Base-by-base conservation (phyloP, 2,888 invertebrate species). In the Mesoligia furuncula region DNA sequence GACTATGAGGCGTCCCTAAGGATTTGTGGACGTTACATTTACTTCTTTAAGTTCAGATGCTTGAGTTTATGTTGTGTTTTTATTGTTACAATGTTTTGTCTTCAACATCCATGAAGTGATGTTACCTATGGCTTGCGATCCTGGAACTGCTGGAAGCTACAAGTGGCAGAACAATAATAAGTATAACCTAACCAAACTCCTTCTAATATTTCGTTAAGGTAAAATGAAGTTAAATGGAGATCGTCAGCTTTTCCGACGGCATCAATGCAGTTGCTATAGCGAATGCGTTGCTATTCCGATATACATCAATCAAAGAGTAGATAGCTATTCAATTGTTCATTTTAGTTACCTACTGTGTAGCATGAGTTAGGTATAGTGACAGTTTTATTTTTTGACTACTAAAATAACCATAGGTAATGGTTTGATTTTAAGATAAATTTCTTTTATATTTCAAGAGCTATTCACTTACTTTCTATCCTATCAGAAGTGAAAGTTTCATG, bases 1-100 rank as follows among this genome's bases (percentile, higher is more conserved):
- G 95, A 81, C 92, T 93, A 93, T 93, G 94, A 93, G 86, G 85
- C 82, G 87, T 93, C 90, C 92, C 93, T 91, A 90, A 85, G 93
- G 93, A 93, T 94, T 93, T 93, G 87, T 89, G 90, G 88, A 82
- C 54, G 87, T 89, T 72, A 72, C 71, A 84, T 81, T 81, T 77
- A 81, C 85, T 83, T 76, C 79, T 86, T 83, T 80, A 83, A 83
- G 84, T 84, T 84, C 77, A 71, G 76, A 73, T 48, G 45, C 70
- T 80, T 76, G 31, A 31, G 74, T 81, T 77, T 77, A 77, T 61
- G 57, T 73, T 57, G 66, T 73, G 27, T 64, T 75, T 51, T 75
- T 81, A 62, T 74, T 73, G 36, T 42, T 57, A 76, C 17, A 67
- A 45, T 79, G 24, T 69, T 51, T 67, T 59, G 51, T 81, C 48